phyloP scores from a whole-genome alignment of 2,797 vertebrate species.

The Clarias platycephalus region DNA sequence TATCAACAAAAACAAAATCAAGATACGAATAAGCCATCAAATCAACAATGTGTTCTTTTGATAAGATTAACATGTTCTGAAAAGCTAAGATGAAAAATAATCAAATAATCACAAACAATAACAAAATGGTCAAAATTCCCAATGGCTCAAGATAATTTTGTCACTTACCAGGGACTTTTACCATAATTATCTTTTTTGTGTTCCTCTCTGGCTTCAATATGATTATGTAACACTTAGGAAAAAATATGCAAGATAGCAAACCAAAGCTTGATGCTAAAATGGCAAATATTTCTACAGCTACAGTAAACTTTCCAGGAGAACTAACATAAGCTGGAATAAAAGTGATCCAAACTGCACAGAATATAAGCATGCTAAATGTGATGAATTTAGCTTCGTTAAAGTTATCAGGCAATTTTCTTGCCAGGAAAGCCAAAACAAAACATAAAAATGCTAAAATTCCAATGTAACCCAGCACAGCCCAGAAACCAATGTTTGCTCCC shows the following conservation, averaged over 20 bases:
- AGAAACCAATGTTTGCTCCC: neutral
- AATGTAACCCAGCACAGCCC: slow-evolving; percentile 1
- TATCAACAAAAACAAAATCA: too few species aligned
- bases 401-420: slow-evolving; percentile 38
- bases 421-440: slow-evolving; percentile 6
- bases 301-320: neutral
- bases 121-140: neutral
- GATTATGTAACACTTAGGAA: slow-evolving; percentile 43
- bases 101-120: neutral
- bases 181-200: neutral
- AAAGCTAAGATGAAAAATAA: neutral
- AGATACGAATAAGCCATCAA: neutral
- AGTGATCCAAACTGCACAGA: slow-evolving; percentile 41
- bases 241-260: slow-evolving; percentile 44
- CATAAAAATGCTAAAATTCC: neutral
- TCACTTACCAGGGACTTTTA: neutral
- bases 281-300: slow-evolving; percentile 38
- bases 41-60: neutral
- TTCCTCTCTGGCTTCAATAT: slow-evolving; percentile 29
- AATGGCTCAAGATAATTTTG: neutral
- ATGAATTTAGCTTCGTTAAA: slow-evolving; percentile 45
- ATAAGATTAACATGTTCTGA: neutral
- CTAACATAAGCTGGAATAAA: slow-evolving; percentile 31
- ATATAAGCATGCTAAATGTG: slow-evolving; percentile 35
- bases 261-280: slow-evolving; percentile 35